Evolutionary conservation across 2,888 invertebrate species (phyloP), one percentile per base, ranked within the genome.

Genomic region (Hyalella azteca): DNA sequence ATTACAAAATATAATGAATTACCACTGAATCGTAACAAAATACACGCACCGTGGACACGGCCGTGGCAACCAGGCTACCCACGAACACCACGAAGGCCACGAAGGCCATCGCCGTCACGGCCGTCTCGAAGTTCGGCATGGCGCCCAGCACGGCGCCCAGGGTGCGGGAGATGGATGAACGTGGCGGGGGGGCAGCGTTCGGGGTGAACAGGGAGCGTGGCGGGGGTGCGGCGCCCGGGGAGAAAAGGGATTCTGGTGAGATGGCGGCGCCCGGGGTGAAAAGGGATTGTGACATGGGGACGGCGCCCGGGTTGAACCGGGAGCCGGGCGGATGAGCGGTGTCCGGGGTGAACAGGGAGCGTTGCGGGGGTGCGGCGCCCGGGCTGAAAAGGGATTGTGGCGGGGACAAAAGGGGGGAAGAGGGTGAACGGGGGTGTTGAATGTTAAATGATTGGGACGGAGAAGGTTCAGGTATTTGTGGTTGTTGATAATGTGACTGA

Each of bases 121-220:
- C 75, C 7, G n/a, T 75, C 15, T 75, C 75, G 22, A 75, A 75
- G 45, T 75, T 41, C 3, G 75, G 75, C 75, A 75, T 75, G 40
- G 36, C 36, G 0, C 36, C 66, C 36, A 66, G 36, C 66, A 66
- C 36, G 39, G 66, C 66, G 19, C 39, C 66, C 13, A 66, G 36
- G 15, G 66, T 29, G 15, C 66, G 32, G 26, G 45, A 76, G 26
- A 49, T 15, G 5, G 50, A 40, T 7, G 50, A 76, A 15, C n/a
- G 45, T 48, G n/a, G 11, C 2, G 50, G 3, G 1, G 32, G 48
- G 3, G 19, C 22, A 13, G 22, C 7, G 9, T 32, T 36, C 13
- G 36, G 19, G 66, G 36, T 32, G 0, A 36, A 36, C 29, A n/a
- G 66, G 15, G 32, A 19, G 2, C 36, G 32, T 22, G 39, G 66